Conservation (phyloP, 1,140 invertebrate genomes). For the Helicoverpa armigera region DNA sequence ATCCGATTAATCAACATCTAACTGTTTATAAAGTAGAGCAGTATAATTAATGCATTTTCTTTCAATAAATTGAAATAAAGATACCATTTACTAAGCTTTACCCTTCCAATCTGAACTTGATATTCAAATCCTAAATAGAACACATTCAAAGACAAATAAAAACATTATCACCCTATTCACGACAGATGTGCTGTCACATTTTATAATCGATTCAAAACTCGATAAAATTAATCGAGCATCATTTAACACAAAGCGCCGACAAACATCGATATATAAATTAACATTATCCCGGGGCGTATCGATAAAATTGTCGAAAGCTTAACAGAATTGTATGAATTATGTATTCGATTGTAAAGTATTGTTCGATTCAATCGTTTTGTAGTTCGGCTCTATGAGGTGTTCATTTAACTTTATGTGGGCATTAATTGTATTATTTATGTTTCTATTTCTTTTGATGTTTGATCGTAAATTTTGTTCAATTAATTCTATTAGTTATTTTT, state of each 20-base stretch:
- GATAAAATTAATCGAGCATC: conserved; percentile 64
- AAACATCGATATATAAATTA: conserved; percentile 58
- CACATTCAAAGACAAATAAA: conserved; percentile 35
- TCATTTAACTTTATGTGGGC: conserved; percentile 30
- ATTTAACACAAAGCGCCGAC: conserved; percentile 53
- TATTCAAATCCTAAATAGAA: not conserved
- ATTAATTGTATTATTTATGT: conserved; percentile 6
- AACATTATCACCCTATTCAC: conserved; percentile 35
- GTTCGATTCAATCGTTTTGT: conserved; percentile 48
- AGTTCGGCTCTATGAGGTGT: conserved; percentile 44
- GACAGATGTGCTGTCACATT: conserved; percentile 51
- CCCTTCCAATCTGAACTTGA: not conserved
- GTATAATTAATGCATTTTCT: too few species aligned
- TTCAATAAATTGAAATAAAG: too few species aligned
- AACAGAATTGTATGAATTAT: conserved; percentile 54
- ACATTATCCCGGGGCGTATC: conserved; percentile 51
- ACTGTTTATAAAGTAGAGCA: too few species aligned
- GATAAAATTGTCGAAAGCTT: conserved; percentile 56
- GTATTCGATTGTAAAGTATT: conserved; percentile 46
- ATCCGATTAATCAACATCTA: too few species aligned
- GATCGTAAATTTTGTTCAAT: not conserved
- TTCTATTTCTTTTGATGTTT: not conserved
- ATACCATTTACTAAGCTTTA: too few species aligned
- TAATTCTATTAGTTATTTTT: not conserved
- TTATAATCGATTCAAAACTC: conserved; percentile 59